Base-by-base conservation (phyloP, 2,113 vertebrate genomes). In the Lucifuga dentata region DNA sequence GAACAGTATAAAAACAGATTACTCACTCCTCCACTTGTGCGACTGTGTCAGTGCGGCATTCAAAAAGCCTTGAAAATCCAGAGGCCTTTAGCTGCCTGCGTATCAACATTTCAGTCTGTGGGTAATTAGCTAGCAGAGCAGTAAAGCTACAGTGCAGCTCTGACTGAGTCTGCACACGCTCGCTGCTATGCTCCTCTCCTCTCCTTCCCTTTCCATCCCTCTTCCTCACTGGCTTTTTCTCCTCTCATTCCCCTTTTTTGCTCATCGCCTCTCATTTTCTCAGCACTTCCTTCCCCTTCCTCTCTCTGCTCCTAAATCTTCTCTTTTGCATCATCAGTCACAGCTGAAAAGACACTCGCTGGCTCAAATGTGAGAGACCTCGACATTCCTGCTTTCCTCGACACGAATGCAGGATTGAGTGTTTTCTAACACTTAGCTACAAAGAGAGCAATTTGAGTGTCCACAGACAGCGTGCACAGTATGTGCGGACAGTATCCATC, bases 51-150 rank as follows among this genome's bases (percentile, higher is more conserved):
- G 29, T 43, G 53, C 40, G 13, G 15, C 43, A 68, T 50, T 48
- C n/a, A 51, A 41, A 70, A 67, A 43, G 32, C 58, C 33, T 45
- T 43, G 66, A 64, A 84, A 66, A 81, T 74, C 29, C 74, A 73
- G 63, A 73, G 60, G 65, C 66, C 76, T 86, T 72, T 52, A 24
- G 53, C 60, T 35, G 76, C 72, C 75, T 87, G 85, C 68, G 72
- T 78, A 79, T 89, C 72, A 88, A 59, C 61, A 69, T 67, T 82
- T 83, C 87, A 89, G 83, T 90, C 76, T 81, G 81, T 76, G 77
- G 68, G 76, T 88, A 86, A 91, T 92, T 92, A 91, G 83, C 72
- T 81, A 85, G 81, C 83, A 71, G 85, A 89, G 85, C 74, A 81
- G 81, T 71, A 76, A 68, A 81, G 86, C 88, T 81, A 84, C 85